phyloP scores from a whole-genome alignment of 2,797 vertebrate genomes.

The Sebastes kiyomatsui region DNA sequence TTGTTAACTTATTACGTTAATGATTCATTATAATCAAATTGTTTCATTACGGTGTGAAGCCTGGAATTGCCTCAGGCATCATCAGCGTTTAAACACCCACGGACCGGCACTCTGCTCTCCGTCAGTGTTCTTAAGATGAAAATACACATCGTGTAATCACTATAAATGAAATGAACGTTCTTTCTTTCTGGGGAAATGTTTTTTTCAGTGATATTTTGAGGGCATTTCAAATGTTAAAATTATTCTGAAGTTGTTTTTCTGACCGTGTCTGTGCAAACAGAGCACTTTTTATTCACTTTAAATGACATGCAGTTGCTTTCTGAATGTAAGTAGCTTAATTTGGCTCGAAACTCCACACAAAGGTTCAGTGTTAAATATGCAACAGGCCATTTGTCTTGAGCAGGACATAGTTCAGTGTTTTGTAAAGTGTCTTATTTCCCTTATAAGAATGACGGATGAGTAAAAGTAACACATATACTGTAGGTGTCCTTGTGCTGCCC shows the following conservation, averaged over 20 bases:
- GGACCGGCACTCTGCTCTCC: conserved; percentile 8
- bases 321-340: background rate
- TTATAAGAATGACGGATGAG: background rate
- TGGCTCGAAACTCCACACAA: background rate
- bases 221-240: background rate
- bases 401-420: background rate
- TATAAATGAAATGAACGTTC: background rate
- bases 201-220: background rate
- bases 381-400: background rate
- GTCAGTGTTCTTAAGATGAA: background rate
- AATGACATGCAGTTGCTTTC: background rate
- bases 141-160: background rate
- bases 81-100: conserved; percentile 23
- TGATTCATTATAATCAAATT: conserved; percentile 49
- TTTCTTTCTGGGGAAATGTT: background rate
- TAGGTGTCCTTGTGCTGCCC: background rate
- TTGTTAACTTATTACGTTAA: conserved; percentile 45
- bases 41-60: conserved; percentile 35
- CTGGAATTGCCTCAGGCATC: conserved; percentile 34
- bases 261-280: background rate
- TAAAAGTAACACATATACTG: background rate
- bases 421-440: background rate
- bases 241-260: background rate
- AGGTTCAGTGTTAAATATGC: background rate
- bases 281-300: conserved; percentile 8